phyloP scores from a whole-genome alignment of 2,797 vertebrate genomes.

The Valencia hispanica region DNA sequence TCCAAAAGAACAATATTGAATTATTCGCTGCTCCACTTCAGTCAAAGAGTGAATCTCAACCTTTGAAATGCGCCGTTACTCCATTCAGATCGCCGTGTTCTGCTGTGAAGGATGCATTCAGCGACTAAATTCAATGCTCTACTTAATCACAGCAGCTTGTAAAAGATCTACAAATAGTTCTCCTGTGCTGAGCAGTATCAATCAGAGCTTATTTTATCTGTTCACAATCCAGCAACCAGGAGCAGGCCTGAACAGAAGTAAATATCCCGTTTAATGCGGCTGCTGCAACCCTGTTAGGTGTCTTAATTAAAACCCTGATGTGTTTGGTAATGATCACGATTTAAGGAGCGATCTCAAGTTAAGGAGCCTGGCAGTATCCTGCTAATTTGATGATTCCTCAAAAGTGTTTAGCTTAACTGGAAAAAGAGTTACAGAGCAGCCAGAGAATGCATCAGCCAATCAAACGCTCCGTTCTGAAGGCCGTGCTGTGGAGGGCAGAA shows the following conservation, averaged over 20 bases:
- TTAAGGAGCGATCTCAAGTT: constrained; percentile 60
- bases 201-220: constrained; percentile 22
- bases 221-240: constrained; percentile 13
- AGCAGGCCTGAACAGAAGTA: constrained; percentile 23
- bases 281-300: constrained; percentile 34
- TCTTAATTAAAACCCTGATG: constrained; percentile 61
- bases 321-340: constrained; percentile 52
- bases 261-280: constrained; percentile 35
- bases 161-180: constrained; percentile 22
- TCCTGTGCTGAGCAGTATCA: neutral
- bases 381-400: constrained; percentile 37
- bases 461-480: constrained; percentile 28
- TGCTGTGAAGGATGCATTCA: constrained; percentile 5
- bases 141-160: neutral
- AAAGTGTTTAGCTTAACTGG: constrained; percentile 1
- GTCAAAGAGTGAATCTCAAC: neutral
- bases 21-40: neutral
- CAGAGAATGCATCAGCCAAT: constrained; percentile 28
- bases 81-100: neutral
- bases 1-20: neutral
- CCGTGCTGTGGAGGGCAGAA: constrained; percentile 18
- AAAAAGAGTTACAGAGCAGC: constrained; percentile 17
- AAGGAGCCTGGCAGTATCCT: constrained; percentile 25
- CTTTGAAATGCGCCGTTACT: neutral
- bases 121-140: neutral